These are phyloP conservation scores for Macroteleia sp. DNA, from an alignment of 2,888 invertebrate species.

Conservation along the genomic window DNA sequence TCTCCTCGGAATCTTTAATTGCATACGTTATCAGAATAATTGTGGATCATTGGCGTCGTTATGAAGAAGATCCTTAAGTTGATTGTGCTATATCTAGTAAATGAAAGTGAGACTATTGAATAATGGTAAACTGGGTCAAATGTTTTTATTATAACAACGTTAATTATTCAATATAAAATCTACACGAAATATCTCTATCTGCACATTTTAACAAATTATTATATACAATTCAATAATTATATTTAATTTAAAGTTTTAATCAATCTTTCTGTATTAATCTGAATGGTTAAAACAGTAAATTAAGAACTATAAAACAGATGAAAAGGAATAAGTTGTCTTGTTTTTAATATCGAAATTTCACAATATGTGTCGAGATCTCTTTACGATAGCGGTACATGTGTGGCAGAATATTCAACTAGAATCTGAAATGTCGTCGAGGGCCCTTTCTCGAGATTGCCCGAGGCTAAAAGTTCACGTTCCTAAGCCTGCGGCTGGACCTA, in stretches of 20 bases:
- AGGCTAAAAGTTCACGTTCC: constrained; percentile 60
- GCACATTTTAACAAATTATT: too few species aligned
- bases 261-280: too few species aligned
- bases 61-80: constrained; percentile 32
- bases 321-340: constrained; percentile 18
- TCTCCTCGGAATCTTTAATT: constrained; percentile 59
- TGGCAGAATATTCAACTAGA: constrained; percentile 52
- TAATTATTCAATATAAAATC: constrained; percentile 26
- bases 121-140: constrained; percentile 56
- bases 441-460: constrained; percentile 60
- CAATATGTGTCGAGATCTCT: constrained; percentile 50
- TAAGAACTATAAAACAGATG: too few species aligned
- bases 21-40: constrained; percentile 60
- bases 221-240: too few species aligned
- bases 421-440: constrained; percentile 53
- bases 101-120: constrained; percentile 64
- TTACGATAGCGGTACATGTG: constrained; percentile 51
- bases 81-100: constrained; percentile 49
- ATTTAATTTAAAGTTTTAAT: too few species aligned
- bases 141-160: constrained; percentile 29
- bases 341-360: constrained; percentile 46
- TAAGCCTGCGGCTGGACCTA: constrained; percentile 64
- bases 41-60: constrained; percentile 46
- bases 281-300: too few species aligned
- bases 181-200: too few species aligned